Evolutionary conservation across 2,113 vertebrate genomes (phyloP), one percentile per base, ranked within the genome.

Genomic region (Uria aalge): DNA sequence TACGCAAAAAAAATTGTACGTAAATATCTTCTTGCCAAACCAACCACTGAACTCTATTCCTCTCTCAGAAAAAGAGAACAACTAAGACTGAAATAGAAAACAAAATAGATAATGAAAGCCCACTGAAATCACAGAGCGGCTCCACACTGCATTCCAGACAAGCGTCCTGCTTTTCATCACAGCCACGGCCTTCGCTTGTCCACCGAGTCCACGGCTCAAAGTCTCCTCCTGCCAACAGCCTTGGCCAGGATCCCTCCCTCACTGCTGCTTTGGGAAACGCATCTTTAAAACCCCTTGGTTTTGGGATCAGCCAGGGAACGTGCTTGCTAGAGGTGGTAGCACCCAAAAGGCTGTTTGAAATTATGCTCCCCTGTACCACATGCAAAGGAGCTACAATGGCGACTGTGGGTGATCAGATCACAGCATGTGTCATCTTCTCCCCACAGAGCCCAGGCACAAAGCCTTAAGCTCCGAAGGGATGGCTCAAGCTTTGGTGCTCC

Each of bases 121-220:
- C 40, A 27, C 60, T 72, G 91, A 75, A 95, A 87, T 90, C 53
- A 73, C 43, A 13, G 40, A 83, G 69, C 84, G 71, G 69, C 89
- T 96, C 84, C 5, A 12, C 22, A 17, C 15, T 26, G 48, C 48
- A 57, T 85, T 67, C 91, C 81, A 94, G 92, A 84, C 86, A 40
- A 76, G 89, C 73, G 22, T 92, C 80, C 96, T 97, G 97, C 91
- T 87, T 95, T 96, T 94, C 80, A 90, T 96, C 95, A 92, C 34
- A 88, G 66, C 53, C 76, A 8, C 30, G 69, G 83, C 64, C 48
- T 36, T 77, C 0, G 0, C 36, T 79, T 48, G 23, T 40, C 78
- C 8, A 20, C 59, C 3, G 6, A 59, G n/a, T 7, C 45, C 30
- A 26, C 72, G 60, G 88, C 76, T 84, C 83, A 38, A 15, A 83